These are phyloP conservation scores for Gonioctena quinquepunctata DNA, from an alignment of 1,140 invertebrate genomes.

Conservation along the genomic window DNA sequence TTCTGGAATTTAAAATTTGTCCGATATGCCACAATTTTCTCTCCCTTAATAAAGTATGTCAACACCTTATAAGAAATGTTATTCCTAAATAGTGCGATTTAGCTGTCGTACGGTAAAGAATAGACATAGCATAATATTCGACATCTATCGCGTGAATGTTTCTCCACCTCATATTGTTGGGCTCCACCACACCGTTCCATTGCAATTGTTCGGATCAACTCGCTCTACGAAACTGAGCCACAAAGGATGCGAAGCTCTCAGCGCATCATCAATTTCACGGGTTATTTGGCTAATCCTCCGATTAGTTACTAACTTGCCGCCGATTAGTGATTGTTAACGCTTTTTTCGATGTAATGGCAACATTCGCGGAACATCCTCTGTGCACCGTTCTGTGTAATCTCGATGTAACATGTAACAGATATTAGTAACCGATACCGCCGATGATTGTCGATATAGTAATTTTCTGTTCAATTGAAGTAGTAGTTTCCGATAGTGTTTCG, in stretches of 20 bases:
- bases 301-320: no score
- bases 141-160: no score
- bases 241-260: background rate
- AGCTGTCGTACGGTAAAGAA: no score
- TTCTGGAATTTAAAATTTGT: no score
- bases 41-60: no score
- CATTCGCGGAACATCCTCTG: background rate
- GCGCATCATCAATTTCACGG: background rate
- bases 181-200: background rate
- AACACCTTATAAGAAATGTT: no score
- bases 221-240: background rate
- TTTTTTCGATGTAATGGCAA: background rate
- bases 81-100: no score
- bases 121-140: no score
- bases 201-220: background rate
- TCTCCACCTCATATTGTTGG: no score
- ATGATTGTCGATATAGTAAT: background rate
- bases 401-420: background rate
- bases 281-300: background rate
- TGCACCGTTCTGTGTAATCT: background rate
- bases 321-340: background rate
- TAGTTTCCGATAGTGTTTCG: background rate
- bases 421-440: background rate
- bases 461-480: background rate
- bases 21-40: no score